These are phyloP conservation scores for Molothrus aeneus DNA, from an alignment of 2,797 vertebrate species.

Conservation along the genomic window DNA sequence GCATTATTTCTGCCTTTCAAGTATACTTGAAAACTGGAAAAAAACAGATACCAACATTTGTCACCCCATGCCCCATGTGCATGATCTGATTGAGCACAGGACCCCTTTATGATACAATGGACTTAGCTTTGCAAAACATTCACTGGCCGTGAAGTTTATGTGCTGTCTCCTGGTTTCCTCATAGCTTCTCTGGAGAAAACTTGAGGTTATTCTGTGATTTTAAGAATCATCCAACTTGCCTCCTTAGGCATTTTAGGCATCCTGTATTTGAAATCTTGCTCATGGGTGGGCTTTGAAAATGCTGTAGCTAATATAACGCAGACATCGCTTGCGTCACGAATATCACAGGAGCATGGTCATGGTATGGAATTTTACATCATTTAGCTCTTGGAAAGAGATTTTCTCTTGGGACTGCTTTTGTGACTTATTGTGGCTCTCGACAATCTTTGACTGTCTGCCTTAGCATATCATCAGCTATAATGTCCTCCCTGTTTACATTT, in stretches of 20 bases:
- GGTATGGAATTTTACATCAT: neutral
- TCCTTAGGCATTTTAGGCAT: neutral
- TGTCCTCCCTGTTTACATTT: neutral
- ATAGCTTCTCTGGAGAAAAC: neutral
- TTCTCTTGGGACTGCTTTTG: neutral
- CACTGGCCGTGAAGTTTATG: neutral
- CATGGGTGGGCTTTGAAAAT: neutral
- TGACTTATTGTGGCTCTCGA: neutral
- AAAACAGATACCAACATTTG: neutral
- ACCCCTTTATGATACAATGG: neutral
- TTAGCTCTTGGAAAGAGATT: neutral
- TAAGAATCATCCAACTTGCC: neutral
- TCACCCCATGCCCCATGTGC: rapidly evolving
- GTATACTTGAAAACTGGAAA: neutral
- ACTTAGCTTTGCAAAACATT: neutral
- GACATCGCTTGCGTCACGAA: rapidly evolving
- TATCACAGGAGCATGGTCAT: neutral
- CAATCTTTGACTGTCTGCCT: neutral
- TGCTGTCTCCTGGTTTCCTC: neutral
- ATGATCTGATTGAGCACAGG: neutral
- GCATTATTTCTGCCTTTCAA: neutral
- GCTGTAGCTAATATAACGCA: neutral
- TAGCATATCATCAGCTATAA: neutral
- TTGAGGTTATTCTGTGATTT: neutral
- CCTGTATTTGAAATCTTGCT: neutral